Conservation (phyloP, 2,888 invertebrate species). For the Caprella mutica region DNA sequence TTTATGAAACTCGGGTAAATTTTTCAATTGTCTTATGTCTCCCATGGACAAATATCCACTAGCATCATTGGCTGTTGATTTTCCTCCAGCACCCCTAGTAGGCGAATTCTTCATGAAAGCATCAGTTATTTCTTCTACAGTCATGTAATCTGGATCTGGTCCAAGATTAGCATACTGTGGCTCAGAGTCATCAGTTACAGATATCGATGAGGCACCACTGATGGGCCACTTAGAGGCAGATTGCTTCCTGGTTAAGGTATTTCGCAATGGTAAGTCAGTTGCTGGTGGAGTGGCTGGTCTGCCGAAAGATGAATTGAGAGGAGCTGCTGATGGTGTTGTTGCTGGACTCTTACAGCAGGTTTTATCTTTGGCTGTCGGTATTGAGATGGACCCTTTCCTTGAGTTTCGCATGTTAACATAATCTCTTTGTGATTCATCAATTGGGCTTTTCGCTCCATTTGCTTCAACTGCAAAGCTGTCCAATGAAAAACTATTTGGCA, state of each 20-base stretch:
- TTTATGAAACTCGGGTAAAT: neutral
- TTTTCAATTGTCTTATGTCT: constrained; percentile 20
- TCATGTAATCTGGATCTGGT: constrained; percentile 34
- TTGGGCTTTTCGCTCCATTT: neutral
- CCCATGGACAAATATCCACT: constrained; percentile 33
- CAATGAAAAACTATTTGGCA: constrained; percentile 32
- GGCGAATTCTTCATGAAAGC: constrained; percentile 26
- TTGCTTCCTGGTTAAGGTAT: neutral
- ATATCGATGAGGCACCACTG: constrained; percentile 14
- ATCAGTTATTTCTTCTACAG: constrained; percentile 30
- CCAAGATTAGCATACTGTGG: constrained; percentile 33
- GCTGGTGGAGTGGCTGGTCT: constrained; percentile 15
- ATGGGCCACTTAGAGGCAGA: constrained; percentile 3
- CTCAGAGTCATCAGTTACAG: constrained; percentile 13
- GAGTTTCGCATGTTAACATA: no score
- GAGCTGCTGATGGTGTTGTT: constrained; percentile 9
- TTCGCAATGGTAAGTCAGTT: constrained; percentile 11
- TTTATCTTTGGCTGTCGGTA: no score
- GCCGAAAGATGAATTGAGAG: constrained; percentile 4
- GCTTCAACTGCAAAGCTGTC: constrained; percentile 32
- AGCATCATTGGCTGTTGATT: constrained; percentile 3
- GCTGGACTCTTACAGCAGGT: constrained; percentile 1
- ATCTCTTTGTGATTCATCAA: no score
- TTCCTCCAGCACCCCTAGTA: neutral
- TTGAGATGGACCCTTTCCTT: no score